Conservation (phyloP, 2,113 vertebrate species). For the Hylia prasina region DNA sequence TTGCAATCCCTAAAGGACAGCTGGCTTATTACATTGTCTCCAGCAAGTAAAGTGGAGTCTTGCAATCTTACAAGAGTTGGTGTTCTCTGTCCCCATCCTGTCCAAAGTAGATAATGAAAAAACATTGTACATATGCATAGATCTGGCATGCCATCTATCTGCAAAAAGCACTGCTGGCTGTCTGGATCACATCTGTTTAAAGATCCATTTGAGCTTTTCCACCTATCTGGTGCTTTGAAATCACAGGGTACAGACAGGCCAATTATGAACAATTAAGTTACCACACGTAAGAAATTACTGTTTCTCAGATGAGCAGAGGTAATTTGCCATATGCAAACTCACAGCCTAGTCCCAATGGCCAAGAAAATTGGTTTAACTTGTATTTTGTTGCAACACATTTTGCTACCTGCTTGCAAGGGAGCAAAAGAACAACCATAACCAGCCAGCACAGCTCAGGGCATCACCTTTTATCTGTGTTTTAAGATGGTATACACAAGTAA, state of each 20-base stretch:
- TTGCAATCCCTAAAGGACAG: not conserved
- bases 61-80: not conserved
- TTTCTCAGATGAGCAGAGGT: not conserved
- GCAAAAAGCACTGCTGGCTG: not conserved
- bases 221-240: not conserved
- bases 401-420: not conserved
- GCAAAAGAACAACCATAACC: not conserved
- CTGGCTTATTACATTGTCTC: not conserved
- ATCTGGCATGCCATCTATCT: not conserved
- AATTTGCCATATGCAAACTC: not conserved
- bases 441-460: not conserved
- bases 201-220: not conserved
- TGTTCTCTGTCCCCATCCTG: not conserved
- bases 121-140: not conserved
- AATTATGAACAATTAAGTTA: constrained; percentile 2
- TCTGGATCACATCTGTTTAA: not conserved
- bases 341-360: not conserved
- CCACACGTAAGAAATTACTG: not conserved
- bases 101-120: not conserved
- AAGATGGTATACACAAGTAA: not conserved
- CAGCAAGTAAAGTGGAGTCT: not conserved
- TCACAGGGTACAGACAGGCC: not conserved
- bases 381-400: not conserved
- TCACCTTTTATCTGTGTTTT: not conserved
- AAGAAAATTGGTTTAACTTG: not conserved